Evolutionary conservation across 2,797 vertebrate genomes (phyloP).

Genomic region (Syngnathus rostellatus): DNA sequence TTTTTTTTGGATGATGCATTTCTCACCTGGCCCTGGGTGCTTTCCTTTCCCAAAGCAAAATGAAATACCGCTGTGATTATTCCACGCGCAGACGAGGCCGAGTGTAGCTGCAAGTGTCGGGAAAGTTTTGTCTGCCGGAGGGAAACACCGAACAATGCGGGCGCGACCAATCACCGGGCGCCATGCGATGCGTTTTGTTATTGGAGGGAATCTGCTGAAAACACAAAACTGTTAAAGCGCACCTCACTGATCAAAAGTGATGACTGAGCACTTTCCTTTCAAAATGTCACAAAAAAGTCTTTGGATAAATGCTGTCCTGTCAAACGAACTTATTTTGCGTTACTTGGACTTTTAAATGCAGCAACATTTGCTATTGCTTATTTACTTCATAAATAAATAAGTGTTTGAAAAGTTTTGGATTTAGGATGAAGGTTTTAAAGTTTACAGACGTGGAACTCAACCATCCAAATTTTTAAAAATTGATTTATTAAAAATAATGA

Average conservation of each 20-base stretch:
- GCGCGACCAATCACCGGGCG: slow-evolving; percentile 60
- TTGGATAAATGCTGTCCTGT: neutral
- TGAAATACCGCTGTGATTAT: slow-evolving; percentile 40
- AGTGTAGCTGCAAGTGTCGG: slow-evolving; percentile 55
- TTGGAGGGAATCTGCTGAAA: slow-evolving; percentile 78
- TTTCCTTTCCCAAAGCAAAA: slow-evolving; percentile 36
- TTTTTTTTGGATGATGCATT: neutral
- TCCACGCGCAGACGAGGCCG: slow-evolving; percentile 29
- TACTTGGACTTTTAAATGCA: too few species aligned
- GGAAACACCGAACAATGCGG: slow-evolving; percentile 56
- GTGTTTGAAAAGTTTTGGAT: too few species aligned
- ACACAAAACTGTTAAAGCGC: slow-evolving; percentile 70
- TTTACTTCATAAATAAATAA: too few species aligned
- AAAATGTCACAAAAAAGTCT: slow-evolving; percentile 34
- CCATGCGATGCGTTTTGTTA: slow-evolving; percentile 59
- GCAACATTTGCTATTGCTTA: too few species aligned
- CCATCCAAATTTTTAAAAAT: neutral
- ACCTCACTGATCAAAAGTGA: slow-evolving; percentile 49
- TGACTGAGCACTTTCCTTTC: slow-evolving; percentile 70
- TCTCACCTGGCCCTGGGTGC: slow-evolving; percentile 15
- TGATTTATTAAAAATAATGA: slow-evolving; percentile 1
- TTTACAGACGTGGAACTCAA: neutral
- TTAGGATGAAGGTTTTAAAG: too few species aligned
- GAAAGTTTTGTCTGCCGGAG: slow-evolving; percentile 67
- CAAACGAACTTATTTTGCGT: neutral